Percentiles rank a stretch among this genome's conserved stretches.
Conservation (phyloP, 2,797 vertebrate genomes). For the Sebastes cheni region DNA sequence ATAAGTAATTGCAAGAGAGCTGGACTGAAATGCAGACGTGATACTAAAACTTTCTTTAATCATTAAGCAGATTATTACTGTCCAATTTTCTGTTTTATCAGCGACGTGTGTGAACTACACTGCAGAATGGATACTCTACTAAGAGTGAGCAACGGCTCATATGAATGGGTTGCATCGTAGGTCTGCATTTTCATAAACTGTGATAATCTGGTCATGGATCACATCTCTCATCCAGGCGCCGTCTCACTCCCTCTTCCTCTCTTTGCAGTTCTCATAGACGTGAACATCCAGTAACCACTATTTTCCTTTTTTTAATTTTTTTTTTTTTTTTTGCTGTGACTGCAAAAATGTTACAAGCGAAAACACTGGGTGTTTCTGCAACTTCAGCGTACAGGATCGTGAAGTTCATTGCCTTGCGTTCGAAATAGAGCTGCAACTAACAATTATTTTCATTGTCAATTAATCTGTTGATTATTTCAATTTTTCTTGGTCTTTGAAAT, state of each 20-base stretch:
- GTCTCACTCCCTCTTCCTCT: no score
- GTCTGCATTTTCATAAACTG: not conserved
- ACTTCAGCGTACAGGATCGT: no score
- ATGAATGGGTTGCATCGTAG: not conserved
- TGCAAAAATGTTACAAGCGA: fast-evolving
- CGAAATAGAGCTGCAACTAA: no score
- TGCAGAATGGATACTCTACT: not conserved
- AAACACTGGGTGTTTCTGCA: no score
- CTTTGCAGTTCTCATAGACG: not conserved
- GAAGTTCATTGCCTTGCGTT: not conserved
- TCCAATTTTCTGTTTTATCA: not conserved
- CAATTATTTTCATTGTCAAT: no score
- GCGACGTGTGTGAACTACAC: not conserved
- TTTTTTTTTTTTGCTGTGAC: not conserved
- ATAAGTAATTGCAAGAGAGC: not conserved
- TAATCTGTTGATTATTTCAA: no score
- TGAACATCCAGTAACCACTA: not conserved
- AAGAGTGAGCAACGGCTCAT: not conserved
- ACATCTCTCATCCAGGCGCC: not conserved
- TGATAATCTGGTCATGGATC: not conserved
- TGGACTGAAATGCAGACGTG: not conserved
- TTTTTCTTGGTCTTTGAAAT: no score
- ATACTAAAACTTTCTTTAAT: not conserved
- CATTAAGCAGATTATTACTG: not conserved
- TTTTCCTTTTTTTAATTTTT: not conserved